Conservation (phyloP, 1,140 invertebrate genomes). For the Papilio dardanus region DNA sequence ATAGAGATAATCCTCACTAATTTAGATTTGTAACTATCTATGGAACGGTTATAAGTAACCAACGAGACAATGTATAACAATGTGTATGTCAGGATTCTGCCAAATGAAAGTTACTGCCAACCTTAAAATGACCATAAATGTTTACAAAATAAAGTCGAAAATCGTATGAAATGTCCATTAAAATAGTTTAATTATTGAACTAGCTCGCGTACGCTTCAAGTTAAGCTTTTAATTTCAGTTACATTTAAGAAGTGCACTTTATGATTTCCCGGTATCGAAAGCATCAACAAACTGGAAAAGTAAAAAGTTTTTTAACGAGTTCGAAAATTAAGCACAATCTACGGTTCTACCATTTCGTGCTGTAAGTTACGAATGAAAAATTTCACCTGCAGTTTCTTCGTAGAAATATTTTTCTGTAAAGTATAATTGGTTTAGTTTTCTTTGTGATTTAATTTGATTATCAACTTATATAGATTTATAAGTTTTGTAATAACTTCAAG, state of each 20-base stretch:
- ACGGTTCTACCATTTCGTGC: background rate
- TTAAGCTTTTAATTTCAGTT: background rate
- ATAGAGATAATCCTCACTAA: too few relatives aligned
- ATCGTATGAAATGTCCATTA: background rate
- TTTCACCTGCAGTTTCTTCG: background rate
- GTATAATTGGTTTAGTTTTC: background rate
- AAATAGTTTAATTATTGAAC: constrained; percentile 6
- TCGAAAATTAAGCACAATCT: constrained; percentile 13
- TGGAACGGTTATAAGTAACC: too few relatives aligned
- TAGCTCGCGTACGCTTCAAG: background rate
- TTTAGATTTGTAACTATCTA: too few relatives aligned
- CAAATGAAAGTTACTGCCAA: background rate
- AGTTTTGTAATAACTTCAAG: background rate
- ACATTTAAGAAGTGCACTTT: constrained; percentile 9
- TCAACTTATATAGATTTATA: too few relatives aligned
- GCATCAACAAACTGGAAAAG: background rate
- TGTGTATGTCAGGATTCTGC: background rate
- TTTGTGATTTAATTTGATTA: background rate
- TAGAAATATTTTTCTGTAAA: background rate
- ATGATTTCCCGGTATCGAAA: background rate
- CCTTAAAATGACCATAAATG: background rate
- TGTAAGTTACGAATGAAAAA: background rate
- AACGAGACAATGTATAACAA: too few relatives aligned
- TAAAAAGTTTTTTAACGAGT: constrained; percentile 22
- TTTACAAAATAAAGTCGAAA: background rate